Percentiles rank a stretch among this genome's conserved stretches.
Conservation (phyloP, 2,888 invertebrate species). For the Escarpia spicata region DNA sequence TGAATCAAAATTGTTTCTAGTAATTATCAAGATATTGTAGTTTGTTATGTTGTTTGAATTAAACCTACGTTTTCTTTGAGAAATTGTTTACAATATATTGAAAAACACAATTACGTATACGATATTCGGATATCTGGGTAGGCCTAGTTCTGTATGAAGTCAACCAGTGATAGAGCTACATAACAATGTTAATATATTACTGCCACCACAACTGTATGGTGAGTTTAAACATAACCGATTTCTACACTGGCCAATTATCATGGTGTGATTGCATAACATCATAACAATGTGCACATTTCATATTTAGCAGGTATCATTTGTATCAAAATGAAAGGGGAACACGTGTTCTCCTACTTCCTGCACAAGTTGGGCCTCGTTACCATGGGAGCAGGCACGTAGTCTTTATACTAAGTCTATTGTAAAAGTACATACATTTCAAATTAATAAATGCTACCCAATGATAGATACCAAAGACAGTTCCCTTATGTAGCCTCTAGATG, state of each 20-base stretch:
- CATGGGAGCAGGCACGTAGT: background rate
- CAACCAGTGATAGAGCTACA: background rate
- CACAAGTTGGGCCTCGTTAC: background rate
- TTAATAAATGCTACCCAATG: background rate
- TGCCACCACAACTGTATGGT: background rate
- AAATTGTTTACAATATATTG: too few species aligned
- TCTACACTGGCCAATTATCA: background rate
- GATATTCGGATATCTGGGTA: too few species aligned
- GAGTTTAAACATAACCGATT: background rate
- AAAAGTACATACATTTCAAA: background rate
- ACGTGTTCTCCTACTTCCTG: background rate
- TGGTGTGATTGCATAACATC: background rate
- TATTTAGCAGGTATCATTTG: background rate
- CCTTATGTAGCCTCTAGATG: too few species aligned
- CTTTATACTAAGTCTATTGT: background rate
- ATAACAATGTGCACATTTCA: background rate
- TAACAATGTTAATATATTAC: background rate
- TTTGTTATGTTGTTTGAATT: too few species aligned
- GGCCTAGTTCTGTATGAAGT: background rate
- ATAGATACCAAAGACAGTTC: background rate
- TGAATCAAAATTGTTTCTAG: too few species aligned
- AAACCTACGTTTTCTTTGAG: too few species aligned
- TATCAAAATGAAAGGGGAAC: background rate
- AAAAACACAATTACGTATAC: too few species aligned
- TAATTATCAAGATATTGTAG: too few species aligned